These are phyloP conservation scores for Cantharis lateralis DNA, from an alignment of 2,888 invertebrate genomes.

Conservation along the genomic window DNA sequence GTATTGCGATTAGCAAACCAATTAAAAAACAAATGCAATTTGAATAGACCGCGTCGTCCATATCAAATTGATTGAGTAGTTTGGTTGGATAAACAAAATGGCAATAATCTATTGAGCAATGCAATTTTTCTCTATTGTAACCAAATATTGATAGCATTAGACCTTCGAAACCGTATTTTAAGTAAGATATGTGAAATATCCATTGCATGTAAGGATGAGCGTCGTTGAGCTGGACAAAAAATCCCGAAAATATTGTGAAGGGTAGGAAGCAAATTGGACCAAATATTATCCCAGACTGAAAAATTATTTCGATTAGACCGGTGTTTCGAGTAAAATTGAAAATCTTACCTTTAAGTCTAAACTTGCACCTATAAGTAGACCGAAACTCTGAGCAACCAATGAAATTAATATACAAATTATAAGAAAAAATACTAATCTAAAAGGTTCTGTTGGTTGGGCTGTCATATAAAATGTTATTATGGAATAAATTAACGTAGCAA, in stretches of 20 bases:
- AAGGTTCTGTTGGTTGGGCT: slow-evolving; percentile 77
- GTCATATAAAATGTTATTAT: slow-evolving; percentile 85
- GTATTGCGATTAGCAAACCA: slow-evolving; percentile 65
- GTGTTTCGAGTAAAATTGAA: neutral
- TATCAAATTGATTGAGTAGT: slow-evolving; percentile 76
- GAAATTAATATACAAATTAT: slow-evolving; percentile 77
- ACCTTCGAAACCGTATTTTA: slow-evolving; percentile 88
- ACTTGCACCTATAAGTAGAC: slow-evolving; percentile 82
- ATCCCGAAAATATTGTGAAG: slow-evolving; percentile 89
- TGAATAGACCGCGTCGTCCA: slow-evolving; percentile 69
- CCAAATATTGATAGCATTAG: slow-evolving; percentile 82
- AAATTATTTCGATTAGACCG: slow-evolving; percentile 38
- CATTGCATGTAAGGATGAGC: slow-evolving; percentile 79
- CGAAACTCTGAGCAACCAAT: slow-evolving; percentile 84
- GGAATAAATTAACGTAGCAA: slow-evolving; percentile 72
- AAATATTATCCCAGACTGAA: slow-evolving; percentile 85
- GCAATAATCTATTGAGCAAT: slow-evolving; percentile 77
- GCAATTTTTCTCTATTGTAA: slow-evolving; percentile 73
- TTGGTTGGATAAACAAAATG: slow-evolving; percentile 71
- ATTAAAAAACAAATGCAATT: slow-evolving; percentile 69
- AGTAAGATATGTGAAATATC: slow-evolving; percentile 86
- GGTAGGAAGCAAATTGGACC: slow-evolving; percentile 89
- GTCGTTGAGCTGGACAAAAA: slow-evolving; percentile 84
- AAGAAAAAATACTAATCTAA: slow-evolving; percentile 73
- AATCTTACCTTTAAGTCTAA: slow-evolving; percentile 73